A percentile compares a stretch with the other conserved stretches of the same genome.
Evolutionary conservation across 2,113 vertebrate species (phyloP).

Genomic region (Daphoenositta chrysoptera): DNA sequence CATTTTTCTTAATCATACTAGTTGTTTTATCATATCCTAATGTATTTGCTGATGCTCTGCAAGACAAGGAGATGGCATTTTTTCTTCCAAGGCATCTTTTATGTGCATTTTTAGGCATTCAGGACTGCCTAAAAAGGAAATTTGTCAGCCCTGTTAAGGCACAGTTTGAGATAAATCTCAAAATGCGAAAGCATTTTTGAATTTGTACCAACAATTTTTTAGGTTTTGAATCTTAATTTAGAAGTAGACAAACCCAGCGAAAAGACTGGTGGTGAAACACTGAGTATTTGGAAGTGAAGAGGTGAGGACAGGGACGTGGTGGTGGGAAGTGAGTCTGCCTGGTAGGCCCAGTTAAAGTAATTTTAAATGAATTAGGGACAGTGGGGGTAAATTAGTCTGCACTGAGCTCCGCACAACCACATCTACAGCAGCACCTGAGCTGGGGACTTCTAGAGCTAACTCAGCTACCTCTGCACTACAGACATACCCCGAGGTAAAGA

Average conservation of each 20-base stretch:
- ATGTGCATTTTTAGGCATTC: not conserved
- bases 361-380: not conserved
- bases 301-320: fast-evolving
- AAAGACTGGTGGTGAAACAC: not conserved
- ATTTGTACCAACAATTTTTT: not conserved
- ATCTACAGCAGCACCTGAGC: not conserved
- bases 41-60: not conserved
- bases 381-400: not conserved
- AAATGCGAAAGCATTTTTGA: not conserved
- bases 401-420: not conserved
- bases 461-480: not conserved
- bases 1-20: not conserved
- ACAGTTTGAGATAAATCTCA: not conserved
- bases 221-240: not conserved
- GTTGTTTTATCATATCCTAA: not conserved
- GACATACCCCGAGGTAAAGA: constrained; percentile 11
- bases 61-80: not conserved
- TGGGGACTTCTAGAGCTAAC: not conserved
- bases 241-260: not conserved
- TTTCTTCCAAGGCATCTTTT: not conserved
- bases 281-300: not conserved
- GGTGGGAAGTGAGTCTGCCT: not conserved
- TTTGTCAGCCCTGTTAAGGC: not conserved
- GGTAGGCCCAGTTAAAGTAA: not conserved
- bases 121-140: not conserved